Conservation (phyloP, 1,140 invertebrate genomes). For the Dolichoris vasculosae region DNA sequence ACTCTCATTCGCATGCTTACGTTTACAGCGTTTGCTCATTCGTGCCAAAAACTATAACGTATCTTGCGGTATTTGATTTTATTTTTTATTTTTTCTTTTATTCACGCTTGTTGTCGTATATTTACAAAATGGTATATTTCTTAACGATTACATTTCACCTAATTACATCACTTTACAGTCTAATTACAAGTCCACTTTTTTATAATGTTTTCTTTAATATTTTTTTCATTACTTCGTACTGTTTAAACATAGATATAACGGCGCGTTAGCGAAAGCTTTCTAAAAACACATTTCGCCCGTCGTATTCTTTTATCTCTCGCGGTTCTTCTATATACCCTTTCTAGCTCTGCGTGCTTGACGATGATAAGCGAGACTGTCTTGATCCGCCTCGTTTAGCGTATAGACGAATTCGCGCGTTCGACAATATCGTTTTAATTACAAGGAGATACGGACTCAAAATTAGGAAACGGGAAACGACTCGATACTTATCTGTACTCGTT, state of each 20-base stretch:
- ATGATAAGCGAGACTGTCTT: conserved; percentile 3
- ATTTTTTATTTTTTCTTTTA: background rate
- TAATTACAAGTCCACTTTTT: conserved; percentile 51
- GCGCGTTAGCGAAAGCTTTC: conserved; percentile 17
- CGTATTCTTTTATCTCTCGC: background rate
- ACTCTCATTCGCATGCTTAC: background rate
- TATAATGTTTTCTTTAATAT: conserved; percentile 29
- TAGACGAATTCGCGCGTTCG: background rate
- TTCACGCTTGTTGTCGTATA: conserved; percentile 51
- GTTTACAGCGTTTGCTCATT: background rate
- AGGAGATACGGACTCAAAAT: background rate
- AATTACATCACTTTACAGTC: conserved; percentile 53
- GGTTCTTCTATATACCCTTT: background rate
- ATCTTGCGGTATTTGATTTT: background rate
- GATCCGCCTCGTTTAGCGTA: background rate
- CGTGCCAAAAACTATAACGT: conserved; percentile 7
- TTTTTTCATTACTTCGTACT: background rate
- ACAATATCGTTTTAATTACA: background rate
- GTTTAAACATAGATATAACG: conserved; percentile 30
- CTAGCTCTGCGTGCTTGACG: background rate
- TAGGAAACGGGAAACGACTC: background rate
- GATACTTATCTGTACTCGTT: background rate
- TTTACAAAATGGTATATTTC: conserved; percentile 61
- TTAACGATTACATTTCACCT: conserved; percentile 55
- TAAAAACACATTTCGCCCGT: conserved; percentile 4